A percentile compares a stretch with the other conserved stretches of the same genome.
phyloP scores from a whole-genome alignment of 1,140 invertebrate genomes.

The Samia ricini region DNA sequence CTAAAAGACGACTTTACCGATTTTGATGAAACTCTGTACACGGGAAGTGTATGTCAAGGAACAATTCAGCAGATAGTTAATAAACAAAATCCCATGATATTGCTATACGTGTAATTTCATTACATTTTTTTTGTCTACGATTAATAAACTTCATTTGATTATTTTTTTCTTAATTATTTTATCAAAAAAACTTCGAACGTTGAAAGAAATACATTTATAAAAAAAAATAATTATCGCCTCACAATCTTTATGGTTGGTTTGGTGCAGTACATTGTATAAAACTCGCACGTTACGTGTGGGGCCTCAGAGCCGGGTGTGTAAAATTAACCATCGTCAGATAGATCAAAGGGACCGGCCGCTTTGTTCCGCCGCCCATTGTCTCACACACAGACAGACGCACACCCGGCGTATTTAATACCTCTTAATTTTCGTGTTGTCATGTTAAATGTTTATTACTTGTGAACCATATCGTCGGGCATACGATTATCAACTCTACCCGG shows the following conservation, averaged over 20 bases:
- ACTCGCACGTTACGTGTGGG: slow-evolving; percentile 25
- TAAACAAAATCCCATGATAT: no score
- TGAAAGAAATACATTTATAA: no score
- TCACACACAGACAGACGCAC: no score
- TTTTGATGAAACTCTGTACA: no score
- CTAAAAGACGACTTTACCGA: no score
- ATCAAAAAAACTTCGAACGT: neutral
- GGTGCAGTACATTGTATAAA: slow-evolving; percentile 9
- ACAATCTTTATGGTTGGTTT: no score
- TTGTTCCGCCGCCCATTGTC: slow-evolving; percentile 64
- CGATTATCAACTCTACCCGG: slow-evolving; percentile 16
- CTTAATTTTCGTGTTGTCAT: slow-evolving; percentile 70
- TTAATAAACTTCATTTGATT: no score
- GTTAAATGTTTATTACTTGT: slow-evolving; percentile 61
- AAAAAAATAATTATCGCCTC: slow-evolving; percentile 14
- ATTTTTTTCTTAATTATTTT: neutral
- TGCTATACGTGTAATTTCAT: no score
- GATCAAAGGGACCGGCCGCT: slow-evolving; percentile 56
- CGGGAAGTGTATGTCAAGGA: no score
- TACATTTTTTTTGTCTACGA: no score
- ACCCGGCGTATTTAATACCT: slow-evolving; percentile 63
- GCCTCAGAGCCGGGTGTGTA: slow-evolving; percentile 44
- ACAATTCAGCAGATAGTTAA: no score
- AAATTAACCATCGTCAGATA: slow-evolving; percentile 44
- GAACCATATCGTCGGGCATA: neutral